Evolutionary conservation across 1,140 invertebrate species (phyloP).

Genomic region (Telenomus remus): DNA sequence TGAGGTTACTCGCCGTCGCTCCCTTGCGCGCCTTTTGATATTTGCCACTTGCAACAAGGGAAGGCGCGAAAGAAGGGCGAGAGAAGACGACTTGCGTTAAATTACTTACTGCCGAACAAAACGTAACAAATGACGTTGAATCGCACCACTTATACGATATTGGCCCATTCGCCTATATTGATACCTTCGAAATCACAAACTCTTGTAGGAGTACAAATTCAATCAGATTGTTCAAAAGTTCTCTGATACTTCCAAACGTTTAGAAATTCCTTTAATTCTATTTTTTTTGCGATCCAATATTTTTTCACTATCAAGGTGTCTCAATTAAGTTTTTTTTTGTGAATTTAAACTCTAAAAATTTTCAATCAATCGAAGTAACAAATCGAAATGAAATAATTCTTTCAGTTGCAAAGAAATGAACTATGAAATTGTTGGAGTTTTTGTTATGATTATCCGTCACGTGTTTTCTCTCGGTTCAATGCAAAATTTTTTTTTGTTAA

Average conservation of each 20-base stretch:
- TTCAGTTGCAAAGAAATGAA: too few relatives aligned
- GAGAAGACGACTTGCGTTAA: conserved; percentile 61
- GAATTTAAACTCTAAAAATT: too few relatives aligned
- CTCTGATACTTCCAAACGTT: too few relatives aligned
- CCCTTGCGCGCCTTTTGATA: conserved; percentile 10
- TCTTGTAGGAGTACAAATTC: too few relatives aligned
- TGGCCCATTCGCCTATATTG: conserved; percentile 63
- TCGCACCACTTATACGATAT: conserved; percentile 71
- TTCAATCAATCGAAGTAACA: too few relatives aligned
- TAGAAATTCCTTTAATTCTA: too few relatives aligned
- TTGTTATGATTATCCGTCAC: too few relatives aligned
- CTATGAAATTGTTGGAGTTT: neutral
- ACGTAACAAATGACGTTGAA: conserved; percentile 71
- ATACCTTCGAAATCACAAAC: conserved; percentile 56
- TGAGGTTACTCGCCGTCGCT: conserved; percentile 23
- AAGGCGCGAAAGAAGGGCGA: conserved; percentile 34
- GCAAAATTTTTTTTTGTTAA: conserved; percentile 8
- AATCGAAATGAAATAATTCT: too few relatives aligned
- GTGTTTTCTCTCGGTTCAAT: neutral
- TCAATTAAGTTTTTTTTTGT: too few relatives aligned
- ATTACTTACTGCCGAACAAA: conserved; percentile 72
- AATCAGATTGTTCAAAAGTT: too few relatives aligned
- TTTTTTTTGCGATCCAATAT: too few relatives aligned
- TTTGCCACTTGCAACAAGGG: conserved; percentile 33
- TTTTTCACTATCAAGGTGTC: too few relatives aligned